Evolutionary conservation across 1,140 invertebrate genomes (phyloP).

Genomic region (Nixonia krombeini): DNA sequence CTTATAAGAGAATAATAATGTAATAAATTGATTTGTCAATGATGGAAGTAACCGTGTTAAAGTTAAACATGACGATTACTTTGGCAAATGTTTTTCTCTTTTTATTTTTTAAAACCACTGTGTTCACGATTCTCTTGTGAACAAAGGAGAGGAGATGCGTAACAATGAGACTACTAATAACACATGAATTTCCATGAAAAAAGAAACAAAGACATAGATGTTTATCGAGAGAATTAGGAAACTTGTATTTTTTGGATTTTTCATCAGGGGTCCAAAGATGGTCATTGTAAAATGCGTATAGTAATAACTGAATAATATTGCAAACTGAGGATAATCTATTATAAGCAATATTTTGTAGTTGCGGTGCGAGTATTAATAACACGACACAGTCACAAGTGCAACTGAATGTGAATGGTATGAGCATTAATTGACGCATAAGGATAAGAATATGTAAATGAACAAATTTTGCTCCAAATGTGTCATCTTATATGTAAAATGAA

Average conservation of each 20-base stretch:
- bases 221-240: constrained; percentile 35
- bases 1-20: no score
- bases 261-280: constrained; percentile 66
- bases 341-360: constrained; percentile 53
- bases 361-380: constrained; percentile 20
- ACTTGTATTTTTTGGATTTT: constrained; percentile 62
- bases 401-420: constrained; percentile 28
- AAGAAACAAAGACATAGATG: constrained; percentile 20
- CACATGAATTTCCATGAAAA: constrained; percentile 26
- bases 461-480: constrained; percentile 33
- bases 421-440: no score
- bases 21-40: no score
- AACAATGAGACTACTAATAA: constrained; percentile 9
- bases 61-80: no score
- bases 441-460: constrained; percentile 23
- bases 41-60: no score
- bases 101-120: no score
- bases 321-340: constrained; percentile 43
- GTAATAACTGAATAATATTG: constrained; percentile 46
- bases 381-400: constrained; percentile 28
- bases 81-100: no score
- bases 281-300: constrained; percentile 56
- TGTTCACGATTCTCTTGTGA: no score
- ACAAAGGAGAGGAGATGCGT: no score
- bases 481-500: no score